phyloP scores from a whole-genome alignment of 2,888 invertebrate species.

The Drosophila parthenogenetica region DNA sequence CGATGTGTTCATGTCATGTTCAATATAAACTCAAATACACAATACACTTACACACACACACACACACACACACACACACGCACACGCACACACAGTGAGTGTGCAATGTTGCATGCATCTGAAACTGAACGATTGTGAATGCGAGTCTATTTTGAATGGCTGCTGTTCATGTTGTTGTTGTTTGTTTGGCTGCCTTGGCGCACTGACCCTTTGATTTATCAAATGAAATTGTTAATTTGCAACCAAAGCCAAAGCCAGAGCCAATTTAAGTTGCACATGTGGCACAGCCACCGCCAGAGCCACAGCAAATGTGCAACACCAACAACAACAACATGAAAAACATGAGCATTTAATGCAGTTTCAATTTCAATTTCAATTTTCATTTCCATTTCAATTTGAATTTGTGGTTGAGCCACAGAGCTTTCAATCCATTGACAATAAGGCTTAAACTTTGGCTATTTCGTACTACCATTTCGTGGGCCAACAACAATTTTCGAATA shows the following conservation, averaged over 20 bases:
- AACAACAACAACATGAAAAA: conserved; percentile 15
- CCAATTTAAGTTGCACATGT: conserved; percentile 60
- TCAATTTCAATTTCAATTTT: conserved; percentile 49
- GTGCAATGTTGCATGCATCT: conserved; percentile 67
- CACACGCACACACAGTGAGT: conserved; percentile 36
- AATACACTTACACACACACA: conserved; percentile 10
- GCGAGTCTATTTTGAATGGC: conserved; percentile 24
- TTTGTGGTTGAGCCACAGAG: conserved; percentile 19
- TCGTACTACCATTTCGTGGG: background rate
- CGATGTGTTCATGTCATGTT: conserved; percentile 77
- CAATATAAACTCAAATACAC: conserved; percentile 49
- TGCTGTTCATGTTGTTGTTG: conserved; percentile 18
- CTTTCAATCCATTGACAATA: conserved; percentile 6
- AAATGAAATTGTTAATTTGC: conserved; percentile 80
- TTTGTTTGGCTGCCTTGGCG: conserved; percentile 47
- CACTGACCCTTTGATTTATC: conserved; percentile 49
- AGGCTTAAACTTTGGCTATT: conserved; percentile 17
- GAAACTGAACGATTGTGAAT: conserved; percentile 48
- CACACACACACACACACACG: conserved; percentile 8
- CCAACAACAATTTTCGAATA: conserved; percentile 13
- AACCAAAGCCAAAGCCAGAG: conserved; percentile 61
- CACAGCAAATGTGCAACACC: conserved; percentile 47
- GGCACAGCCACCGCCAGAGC: conserved; percentile 39
- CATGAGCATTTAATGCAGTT: conserved; percentile 62
- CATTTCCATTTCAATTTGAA: conserved; percentile 41